Base-by-base conservation (phyloP, 2,797 vertebrate species). In the Threskiornis aethiopicus region DNA sequence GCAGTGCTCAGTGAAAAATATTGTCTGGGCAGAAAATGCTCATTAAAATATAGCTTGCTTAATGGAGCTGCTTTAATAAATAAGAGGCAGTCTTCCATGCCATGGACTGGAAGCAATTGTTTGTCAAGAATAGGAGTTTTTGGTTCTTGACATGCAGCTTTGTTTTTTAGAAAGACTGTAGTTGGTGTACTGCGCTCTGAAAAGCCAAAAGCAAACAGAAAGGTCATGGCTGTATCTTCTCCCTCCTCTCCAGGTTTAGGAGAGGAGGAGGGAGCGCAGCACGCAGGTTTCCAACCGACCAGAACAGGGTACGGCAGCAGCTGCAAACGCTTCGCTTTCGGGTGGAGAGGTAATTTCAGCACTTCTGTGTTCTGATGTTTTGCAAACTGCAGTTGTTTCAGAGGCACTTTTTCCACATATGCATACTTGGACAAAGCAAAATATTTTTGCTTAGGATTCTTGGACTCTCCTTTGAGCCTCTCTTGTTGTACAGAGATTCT, bases 381-480 rank as follows among this genome's bases (percentile, higher is more conserved):
- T 94, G 87, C 70, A 59, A 89, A 91, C 73, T 77, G 46, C 61
- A 4, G 4, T 89, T 90, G 28, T 90, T 92, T 90, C 65, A 70
- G 82, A 94, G 91, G 41, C 21, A 37, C n/a, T 95, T 93, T 82
- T 94, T 77, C 87, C 78, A 85, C 72, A 58, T 94, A 58, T 81
- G 59, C 84, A 46, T 89, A 62, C 90, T 95, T 96, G 91, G 84
- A 84, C 59, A 65, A 80, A 90, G 35, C 26, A 61, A 84, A 93
- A 70, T 96, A 90, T 86, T 97, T 95, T 95, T 93, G 15, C 62
- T 90, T 47, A 9, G 71, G 47, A 83, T 93, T 95, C 61, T 92
- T 94, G 76, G 80, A 75, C 66, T 88, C 37, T 59, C 33, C 52
- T 89, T 83, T 64, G 67, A 11, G 11, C n/a, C 18, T 91, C 24